phyloP scores from a whole-genome alignment of 1,140 invertebrate genomes.

The Brachionus plicatilis region DNA sequence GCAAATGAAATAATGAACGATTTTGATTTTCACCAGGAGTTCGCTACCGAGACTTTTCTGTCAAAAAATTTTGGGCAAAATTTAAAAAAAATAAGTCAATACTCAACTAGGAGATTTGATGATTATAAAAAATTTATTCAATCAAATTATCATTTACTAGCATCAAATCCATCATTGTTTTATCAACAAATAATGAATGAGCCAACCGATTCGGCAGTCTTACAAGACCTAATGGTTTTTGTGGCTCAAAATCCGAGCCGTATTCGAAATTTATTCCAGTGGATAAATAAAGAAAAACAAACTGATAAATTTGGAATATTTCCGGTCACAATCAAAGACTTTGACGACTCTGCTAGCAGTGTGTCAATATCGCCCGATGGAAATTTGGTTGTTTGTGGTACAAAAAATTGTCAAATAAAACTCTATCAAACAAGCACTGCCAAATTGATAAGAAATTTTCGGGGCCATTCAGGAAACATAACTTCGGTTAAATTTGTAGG shows the following conservation, averaged over 20 bases:
- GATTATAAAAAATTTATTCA: slow-evolving; percentile 31
- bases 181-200: slow-evolving; percentile 53
- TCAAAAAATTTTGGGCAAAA: slow-evolving; percentile 42
- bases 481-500: slow-evolving; percentile 52
- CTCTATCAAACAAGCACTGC: slow-evolving; percentile 48
- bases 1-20: slow-evolving; percentile 47
- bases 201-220: slow-evolving; percentile 40
- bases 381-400: slow-evolving; percentile 48
- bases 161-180: slow-evolving; percentile 47
- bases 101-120: not conserved
- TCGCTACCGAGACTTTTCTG: slow-evolving; percentile 41
- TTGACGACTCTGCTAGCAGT: slow-evolving; percentile 47
- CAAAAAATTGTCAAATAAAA: slow-evolving; percentile 48
- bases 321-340: not conserved
- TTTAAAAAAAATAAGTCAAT: not conserved
- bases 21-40: slow-evolving; percentile 42
- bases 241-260: not conserved
- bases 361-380: slow-evolving; percentile 47
- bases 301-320: slow-evolving; percentile 39
- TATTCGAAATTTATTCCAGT: slow-evolving; percentile 38
- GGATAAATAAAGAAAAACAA: slow-evolving; percentile 46
- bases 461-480: slow-evolving; percentile 50
- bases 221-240: slow-evolving; percentile 42
- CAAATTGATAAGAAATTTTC: slow-evolving; percentile 48
- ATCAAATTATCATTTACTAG: slow-evolving; percentile 28